phyloP scores from a whole-genome alignment of 2,888 invertebrate species.

The Folsomia candida region DNA sequence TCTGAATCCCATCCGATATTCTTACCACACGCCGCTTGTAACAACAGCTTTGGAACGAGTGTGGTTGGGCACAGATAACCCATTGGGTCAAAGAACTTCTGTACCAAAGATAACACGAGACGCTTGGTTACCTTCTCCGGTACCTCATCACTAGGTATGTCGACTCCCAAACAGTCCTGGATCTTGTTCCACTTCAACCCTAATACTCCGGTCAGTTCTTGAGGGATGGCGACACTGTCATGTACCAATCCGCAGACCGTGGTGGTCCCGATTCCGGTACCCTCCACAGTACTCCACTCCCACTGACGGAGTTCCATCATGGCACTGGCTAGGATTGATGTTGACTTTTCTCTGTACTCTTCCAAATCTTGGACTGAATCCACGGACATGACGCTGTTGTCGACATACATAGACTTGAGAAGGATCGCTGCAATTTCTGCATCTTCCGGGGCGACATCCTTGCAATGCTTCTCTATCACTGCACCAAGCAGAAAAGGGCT shows the following conservation, averaged over 20 bases:
- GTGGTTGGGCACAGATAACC: not conserved
- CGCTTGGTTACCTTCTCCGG: not conserved
- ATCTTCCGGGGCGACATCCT: not conserved
- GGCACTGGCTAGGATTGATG: not conserved
- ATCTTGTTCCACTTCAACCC: not conserved
- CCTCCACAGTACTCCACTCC: not conserved
- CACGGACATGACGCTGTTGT: not conserved
- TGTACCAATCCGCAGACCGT: too few species aligned
- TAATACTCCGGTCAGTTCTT: not conserved
- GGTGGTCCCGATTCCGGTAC: not conserved
- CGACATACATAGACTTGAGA: not conserved
- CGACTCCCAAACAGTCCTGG: not conserved
- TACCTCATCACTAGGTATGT: not conserved
- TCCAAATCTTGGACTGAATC: not conserved
- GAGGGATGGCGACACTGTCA: too few species aligned
- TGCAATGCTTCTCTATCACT: not conserved
- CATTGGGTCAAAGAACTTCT: not conserved
- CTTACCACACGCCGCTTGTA: not conserved
- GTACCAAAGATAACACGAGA: not conserved
- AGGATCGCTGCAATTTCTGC: not conserved
- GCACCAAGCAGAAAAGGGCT: conserved; percentile 30
- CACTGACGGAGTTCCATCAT: not conserved
- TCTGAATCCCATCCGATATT: not conserved
- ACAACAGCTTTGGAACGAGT: not conserved
- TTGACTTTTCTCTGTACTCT: not conserved